Evolutionary conservation across 2,113 vertebrate species (phyloP), one percentile per base, ranked within the genome.

Genomic region (Pseudorasbora parva): DNA sequence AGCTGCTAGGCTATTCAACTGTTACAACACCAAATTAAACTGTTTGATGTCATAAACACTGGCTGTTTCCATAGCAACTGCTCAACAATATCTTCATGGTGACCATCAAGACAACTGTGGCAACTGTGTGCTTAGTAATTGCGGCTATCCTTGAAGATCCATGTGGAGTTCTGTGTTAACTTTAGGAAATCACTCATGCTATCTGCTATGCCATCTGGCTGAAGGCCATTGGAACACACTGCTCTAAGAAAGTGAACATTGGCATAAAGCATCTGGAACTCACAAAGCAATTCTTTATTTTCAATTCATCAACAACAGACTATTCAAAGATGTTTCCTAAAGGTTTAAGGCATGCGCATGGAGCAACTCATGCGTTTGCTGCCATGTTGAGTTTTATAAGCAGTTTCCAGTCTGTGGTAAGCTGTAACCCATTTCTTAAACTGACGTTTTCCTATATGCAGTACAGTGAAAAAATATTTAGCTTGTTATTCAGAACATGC

Each of bases 21-120:
- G 27, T 64, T 78, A 25, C 66, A 43, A 64, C 59, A 78, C 62
- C 47, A 84, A 56, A 79, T 79, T 19, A 79, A 79, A 64, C 77
- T 49, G 59, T 64, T 64, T 79, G 78, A 81, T 69, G 45, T 17
- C 41, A 78, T 74, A 84, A 84, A 84, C 51, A 72, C 72, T 54
- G 17, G 5, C 23, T 19, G 60, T 81, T 60, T n/a, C 66, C 64
- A 49, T 79, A 12, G 75, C 64, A 84, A 78, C 60, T 1, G 3
- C n/a, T 77, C 72, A 83, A 75, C 56, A 82, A 15, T 27, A 17
- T 51, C 43, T n/a, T 37, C 30, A 69, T 78, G 49, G 60, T 19
- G 64, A 78, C 75, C 17, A n/a, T 21, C 23, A 23, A 51, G 74
- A 68, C 74, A 37, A 33, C 37, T 47, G 77, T 64, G 74, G 47